phyloP scores from a whole-genome alignment of 1,140 invertebrate species.

The Geopemphigus sp. region DNA sequence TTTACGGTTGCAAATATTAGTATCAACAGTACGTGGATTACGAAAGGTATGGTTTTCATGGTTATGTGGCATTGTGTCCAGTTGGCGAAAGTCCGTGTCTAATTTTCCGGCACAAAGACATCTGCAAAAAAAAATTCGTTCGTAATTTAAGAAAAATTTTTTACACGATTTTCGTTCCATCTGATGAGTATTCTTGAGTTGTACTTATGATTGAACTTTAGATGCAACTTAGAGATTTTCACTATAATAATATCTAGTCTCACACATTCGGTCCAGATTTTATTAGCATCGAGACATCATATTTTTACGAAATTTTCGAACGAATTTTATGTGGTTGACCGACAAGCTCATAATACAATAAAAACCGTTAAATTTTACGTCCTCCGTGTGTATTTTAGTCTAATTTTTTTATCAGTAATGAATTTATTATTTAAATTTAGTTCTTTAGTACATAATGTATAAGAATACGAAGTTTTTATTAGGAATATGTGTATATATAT shows the following conservation, averaged over 20 bases:
- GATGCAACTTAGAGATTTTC: no score
- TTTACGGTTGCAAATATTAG: slow-evolving; percentile 18
- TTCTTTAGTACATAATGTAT: background rate
- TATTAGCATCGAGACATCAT: background rate
- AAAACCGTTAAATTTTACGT: background rate
- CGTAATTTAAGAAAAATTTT: background rate
- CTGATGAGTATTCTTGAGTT: background rate
- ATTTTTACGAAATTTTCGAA: background rate
- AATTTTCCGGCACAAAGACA: background rate
- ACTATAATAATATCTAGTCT: background rate
- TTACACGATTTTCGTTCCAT: slow-evolving; percentile 11
- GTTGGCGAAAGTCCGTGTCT: background rate
- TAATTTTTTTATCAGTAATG: background rate
- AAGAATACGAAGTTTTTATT: no score
- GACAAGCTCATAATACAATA: background rate
- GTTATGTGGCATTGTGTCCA: slow-evolving; percentile 31
- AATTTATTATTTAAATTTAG: background rate
- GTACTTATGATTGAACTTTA: no score
- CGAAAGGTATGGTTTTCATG: slow-evolving; percentile 21
- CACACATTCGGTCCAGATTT: background rate
- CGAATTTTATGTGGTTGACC: background rate
- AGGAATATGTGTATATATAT: no score
- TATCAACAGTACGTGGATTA: slow-evolving; percentile 34
- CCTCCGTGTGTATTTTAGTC: background rate
- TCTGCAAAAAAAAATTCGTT: slow-evolving; percentile 11